These are phyloP conservation scores for Syngnathus rostellatus DNA, from an alignment of 2,797 vertebrate genomes.

Conservation along the genomic window DNA sequence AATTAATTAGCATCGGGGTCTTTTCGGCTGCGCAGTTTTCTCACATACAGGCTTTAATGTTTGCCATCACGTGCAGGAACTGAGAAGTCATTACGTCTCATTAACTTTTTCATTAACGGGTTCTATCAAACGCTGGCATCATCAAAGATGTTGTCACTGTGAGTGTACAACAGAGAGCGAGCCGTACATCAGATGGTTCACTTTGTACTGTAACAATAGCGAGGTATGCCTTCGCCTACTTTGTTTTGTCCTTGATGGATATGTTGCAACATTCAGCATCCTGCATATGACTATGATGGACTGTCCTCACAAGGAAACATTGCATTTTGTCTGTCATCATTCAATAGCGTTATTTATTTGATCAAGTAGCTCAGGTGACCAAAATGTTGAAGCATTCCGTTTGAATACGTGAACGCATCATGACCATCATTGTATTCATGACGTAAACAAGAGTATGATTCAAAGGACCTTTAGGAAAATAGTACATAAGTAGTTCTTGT, in stretches of 20 bases:
- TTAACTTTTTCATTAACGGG: constrained; percentile 73
- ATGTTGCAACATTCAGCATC: neutral
- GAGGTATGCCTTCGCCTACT: neutral
- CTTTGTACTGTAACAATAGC: constrained; percentile 11
- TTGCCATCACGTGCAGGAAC: constrained; percentile 73
- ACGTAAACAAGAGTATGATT: constrained; percentile 1
- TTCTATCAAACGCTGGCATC: constrained; percentile 56
- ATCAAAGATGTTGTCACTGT: constrained; percentile 42
- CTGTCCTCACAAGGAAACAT: neutral
- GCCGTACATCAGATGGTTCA: constrained; percentile 22
- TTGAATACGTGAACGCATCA: constrained; percentile 22
- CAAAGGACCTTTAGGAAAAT: too few species aligned
- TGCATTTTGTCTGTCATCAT: neutral
- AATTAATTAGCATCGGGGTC: constrained; percentile 31
- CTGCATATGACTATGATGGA: neutral
- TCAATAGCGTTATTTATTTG: too few species aligned
- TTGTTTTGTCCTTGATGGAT: neutral
- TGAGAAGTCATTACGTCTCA: constrained; percentile 75
- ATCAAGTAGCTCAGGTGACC: neutral
- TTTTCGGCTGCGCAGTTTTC: constrained; percentile 42
- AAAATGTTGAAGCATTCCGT: neutral
- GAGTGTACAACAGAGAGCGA: constrained; percentile 21
- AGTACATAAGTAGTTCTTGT: too few species aligned
- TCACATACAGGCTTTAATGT: constrained; percentile 68
- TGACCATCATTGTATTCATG: constrained; percentile 30